Base-by-base conservation (phyloP, 2,888 invertebrate genomes). In the Bombyx huttoni region DNA sequence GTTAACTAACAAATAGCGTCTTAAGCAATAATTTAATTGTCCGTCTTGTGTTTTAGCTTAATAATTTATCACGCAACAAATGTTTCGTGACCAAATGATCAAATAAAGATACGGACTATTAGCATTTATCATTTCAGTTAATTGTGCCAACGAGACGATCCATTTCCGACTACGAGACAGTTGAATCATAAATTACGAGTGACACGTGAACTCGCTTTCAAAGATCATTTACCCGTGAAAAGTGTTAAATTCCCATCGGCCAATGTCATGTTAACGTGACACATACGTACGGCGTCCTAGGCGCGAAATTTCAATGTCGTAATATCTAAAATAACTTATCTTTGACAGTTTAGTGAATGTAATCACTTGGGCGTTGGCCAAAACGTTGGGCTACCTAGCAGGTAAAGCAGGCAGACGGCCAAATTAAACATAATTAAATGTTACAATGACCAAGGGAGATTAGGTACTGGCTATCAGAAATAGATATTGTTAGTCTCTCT, bases 281-380 rank as follows among this genome's bases (percentile, higher is more conserved):
- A 76, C 69, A 70, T 70, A 62, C 66, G 67, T 68, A 68, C 68
- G 66, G 58, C 69, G 63, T 62, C 56, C 61, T 61, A 60, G 58
- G 62, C 59, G 67, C 69, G 68, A 70, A 69, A 70, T 78, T 81
- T 85, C 87, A 87, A 85, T 85, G 86, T 80, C 87, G 71, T 64
- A 60, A 73, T 74, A 82, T 75, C 83, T 79, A 85, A 88, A 88
- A 88, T 88, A 86, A 86, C 85, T 87, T 86, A 88, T 83, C 73
- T 86, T 86, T 87, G 87, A 86, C 87, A 86, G 83, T 78, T 81
- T 72, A 76, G 78, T 82, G 79, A 81, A 81, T 84, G 82, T 85
- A 81, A 85, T 82, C 81, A 67, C 57, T 84, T 87, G 87, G 86
- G 74, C 50, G 56, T 10, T 47, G 54, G 78, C 86, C 87, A 86